Evolutionary conservation across 2,797 vertebrate species (phyloP).

Genomic region (Anguilla pacifica): DNA sequence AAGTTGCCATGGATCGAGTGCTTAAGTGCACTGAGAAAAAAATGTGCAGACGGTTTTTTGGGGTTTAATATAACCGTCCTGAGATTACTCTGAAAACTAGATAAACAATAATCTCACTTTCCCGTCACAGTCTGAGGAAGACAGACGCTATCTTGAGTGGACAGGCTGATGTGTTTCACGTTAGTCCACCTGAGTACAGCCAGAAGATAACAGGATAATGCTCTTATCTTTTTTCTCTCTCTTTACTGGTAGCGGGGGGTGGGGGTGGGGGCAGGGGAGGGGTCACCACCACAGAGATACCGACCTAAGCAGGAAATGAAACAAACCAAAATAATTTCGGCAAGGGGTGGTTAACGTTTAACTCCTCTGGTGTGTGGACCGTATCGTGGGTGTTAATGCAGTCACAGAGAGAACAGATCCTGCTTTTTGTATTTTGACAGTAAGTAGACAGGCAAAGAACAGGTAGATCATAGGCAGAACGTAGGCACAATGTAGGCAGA

Average conservation of each 20-base stretch:
- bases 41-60: neutral
- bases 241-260: neutral
- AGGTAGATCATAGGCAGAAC: neutral
- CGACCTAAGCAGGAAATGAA: conserved; percentile 23
- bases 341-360: neutral
- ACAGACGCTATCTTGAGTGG: neutral
- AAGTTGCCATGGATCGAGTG: neutral
- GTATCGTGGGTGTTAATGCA: neutral
- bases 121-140: neutral
- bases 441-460: neutral
- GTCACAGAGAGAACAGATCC: neutral
- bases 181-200: neutral
- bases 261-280: neutral
- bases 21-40: neutral
- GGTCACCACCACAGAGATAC: neutral
- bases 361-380: neutral
- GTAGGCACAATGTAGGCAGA: neutral
- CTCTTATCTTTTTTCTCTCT: neutral
- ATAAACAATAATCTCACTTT: neutral
- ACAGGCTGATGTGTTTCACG: neutral
- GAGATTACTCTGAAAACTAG: neutral
- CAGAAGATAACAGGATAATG: neutral
- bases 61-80: neutral
- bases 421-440: neutral
- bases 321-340: neutral